Evolutionary conservation across 2,797 vertebrate genomes (phyloP).

Genomic region (Poecilia picta): DNA sequence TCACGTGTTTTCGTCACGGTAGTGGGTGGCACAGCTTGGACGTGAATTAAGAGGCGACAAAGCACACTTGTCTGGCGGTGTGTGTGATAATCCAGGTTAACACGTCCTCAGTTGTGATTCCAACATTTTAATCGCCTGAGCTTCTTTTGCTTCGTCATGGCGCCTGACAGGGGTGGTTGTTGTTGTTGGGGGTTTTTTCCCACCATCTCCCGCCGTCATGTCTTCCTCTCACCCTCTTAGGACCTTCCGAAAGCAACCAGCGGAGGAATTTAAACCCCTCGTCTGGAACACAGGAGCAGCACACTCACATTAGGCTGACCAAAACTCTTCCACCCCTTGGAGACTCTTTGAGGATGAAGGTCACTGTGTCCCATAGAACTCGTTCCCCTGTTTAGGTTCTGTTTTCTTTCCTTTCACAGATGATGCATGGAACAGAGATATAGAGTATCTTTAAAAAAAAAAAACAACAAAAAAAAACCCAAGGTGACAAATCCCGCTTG

Average conservation of each 20-base stretch:
- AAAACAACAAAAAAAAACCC: too few species aligned
- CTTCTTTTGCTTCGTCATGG: conserved; percentile 72
- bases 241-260: conserved; percentile 66
- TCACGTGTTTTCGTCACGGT: conserved; percentile 26
- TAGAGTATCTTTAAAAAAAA: conserved; percentile 62
- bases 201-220: conserved; percentile 36
- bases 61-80: conserved; percentile 42
- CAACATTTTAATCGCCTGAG: conserved; percentile 66
- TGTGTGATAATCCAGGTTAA: conserved; percentile 58
- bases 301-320: conserved; percentile 35
- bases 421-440: conserved; percentile 75
- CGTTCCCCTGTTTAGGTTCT: conserved; percentile 46
- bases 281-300: conserved; percentile 47
- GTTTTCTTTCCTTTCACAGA: conserved; percentile 55
- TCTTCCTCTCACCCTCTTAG: conserved; percentile 48
- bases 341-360: conserved; percentile 38
- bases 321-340: conserved; percentile 43
- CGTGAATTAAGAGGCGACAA: conserved; percentile 26
- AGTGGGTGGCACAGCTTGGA: conserved; percentile 40
- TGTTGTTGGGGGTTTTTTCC: not conserved
- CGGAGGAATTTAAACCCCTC: conserved; percentile 47
- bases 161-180: conserved; percentile 58
- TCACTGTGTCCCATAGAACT: conserved; percentile 46
- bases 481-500: conserved; percentile 40
- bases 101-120: conserved; percentile 69